Evolutionary conservation across 2,113 vertebrate species (phyloP), one percentile per base, ranked within the genome.

Genomic region (Pseudorhombus dupliciocellatus): DNA sequence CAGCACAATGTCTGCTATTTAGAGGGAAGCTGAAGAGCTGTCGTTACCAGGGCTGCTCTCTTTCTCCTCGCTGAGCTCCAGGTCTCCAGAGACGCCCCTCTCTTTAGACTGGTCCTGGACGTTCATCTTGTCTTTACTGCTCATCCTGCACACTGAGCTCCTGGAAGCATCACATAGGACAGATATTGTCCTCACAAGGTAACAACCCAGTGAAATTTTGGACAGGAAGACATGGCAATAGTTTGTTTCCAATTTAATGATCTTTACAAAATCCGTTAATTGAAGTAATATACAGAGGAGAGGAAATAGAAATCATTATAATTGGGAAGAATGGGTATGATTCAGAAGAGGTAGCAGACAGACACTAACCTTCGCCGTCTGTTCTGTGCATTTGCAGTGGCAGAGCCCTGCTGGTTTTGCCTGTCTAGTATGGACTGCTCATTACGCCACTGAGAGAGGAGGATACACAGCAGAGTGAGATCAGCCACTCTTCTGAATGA

Each of bases 91-190:
- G 0, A 96, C 90, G n/a, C 94, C 92, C 62, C 94, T 92, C 67
- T 97, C 96, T 62, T 96, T 97, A 8, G 96, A 97, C 77, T 95
- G 93, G 70, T 97, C 96, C 84, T 96, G 96, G 1, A 97, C 93
- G 4, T 91, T 95, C 73, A 95, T 95, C 90, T 97, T 97, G 22
- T 97, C 96, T 5, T 84, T 94, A 80, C 96, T 97, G 92, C 96
- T 97, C 94, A 97, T 95, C 55, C 96, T 91, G 79, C 96, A 96
- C 74, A 97, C 95, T 0, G 96, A 96, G 77, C 88, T 96, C 87
- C 96, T 97, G 68, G 31, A 62, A 34, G 16, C n/a, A 75, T 12
- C 2, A 56, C 28, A 34, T 0, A 7, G 4, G 40, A 60, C 10
- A 58, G 21, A 59, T 16, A 20, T 34, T 42, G 24, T 12, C 12